phyloP scores from a whole-genome alignment of 1,140 invertebrate genomes.

The Goniozus legneri region DNA sequence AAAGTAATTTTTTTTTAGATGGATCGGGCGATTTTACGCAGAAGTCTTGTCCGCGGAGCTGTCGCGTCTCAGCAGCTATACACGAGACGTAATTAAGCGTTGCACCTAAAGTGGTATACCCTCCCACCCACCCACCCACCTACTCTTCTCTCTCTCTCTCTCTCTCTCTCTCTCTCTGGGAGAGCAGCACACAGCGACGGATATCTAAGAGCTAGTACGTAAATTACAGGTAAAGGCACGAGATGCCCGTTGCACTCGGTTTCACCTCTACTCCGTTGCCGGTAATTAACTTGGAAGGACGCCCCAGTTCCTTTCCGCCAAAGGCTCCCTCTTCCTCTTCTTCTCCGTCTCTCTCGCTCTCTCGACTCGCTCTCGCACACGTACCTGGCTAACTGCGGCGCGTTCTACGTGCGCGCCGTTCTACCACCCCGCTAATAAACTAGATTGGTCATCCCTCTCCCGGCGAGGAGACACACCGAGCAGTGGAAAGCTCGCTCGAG shows the following conservation, averaged over 20 bases:
- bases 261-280: constrained; percentile 24
- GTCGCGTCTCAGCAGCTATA: constrained; percentile 22
- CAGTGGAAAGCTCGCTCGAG: no score
- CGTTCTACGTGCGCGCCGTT: constrained; percentile 9
- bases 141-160: constrained; percentile 3
- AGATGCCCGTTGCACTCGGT: constrained; percentile 24
- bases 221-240: constrained; percentile 44
- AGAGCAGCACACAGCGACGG: constrained; percentile 22
- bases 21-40: constrained; percentile 21
- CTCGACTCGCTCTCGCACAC: no score
- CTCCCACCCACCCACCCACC: neutral
- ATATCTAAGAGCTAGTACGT: constrained; percentile 37
- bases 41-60: constrained; percentile 16
- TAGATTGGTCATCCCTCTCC: neutral
- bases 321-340: constrained; percentile 22
- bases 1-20: constrained; percentile 12
- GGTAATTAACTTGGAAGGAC: constrained; percentile 44
- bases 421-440: neutral
- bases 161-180: neutral
- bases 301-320: constrained; percentile 32
- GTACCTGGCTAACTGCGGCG: no score
- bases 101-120: constrained; percentile 32
- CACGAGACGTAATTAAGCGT: constrained; percentile 39
- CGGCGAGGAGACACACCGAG: no score
- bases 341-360: no score